These are phyloP conservation scores for Hyphantria cunea DNA, from an alignment of 1,140 invertebrate genomes.

Conservation along the genomic window DNA sequence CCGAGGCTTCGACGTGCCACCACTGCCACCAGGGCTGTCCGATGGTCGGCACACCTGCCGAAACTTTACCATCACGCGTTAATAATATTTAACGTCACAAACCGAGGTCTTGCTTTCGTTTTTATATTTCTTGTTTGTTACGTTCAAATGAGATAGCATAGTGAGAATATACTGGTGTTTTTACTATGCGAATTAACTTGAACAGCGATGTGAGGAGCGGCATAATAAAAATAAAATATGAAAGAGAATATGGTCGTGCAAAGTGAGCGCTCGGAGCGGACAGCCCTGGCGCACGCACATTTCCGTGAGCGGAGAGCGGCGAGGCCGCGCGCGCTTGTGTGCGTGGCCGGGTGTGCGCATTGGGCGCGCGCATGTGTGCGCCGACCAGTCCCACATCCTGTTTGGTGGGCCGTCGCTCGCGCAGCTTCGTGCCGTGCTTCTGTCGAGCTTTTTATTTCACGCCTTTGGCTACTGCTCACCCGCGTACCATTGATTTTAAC, in stretches of 20 bases:
- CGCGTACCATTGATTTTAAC: constrained; percentile 40
- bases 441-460: constrained; percentile 77
- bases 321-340: constrained; percentile 52
- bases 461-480: constrained; percentile 50
- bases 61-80: background rate
- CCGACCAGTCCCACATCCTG: constrained; percentile 79
- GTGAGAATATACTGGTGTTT: constrained; percentile 7
- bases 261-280: background rate
- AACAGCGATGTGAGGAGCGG: constrained; percentile 16
- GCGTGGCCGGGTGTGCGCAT: constrained; percentile 34
- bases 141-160: constrained; percentile 1
- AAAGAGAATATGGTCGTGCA: constrained; percentile 13
- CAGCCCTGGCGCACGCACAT: constrained; percentile 63
- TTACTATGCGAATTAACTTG: constrained; percentile 8
- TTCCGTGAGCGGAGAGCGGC: constrained; percentile 71
- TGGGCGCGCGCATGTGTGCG: constrained; percentile 53
- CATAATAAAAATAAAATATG: constrained; percentile 24
- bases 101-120: background rate
- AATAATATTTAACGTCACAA: background rate
- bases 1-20: constrained; percentile 3
- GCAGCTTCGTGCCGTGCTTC: constrained; percentile 61
- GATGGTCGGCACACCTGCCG: background rate
- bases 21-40: constrained; percentile 11
- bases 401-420: constrained; percentile 67
- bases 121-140: constrained; percentile 1